A percentile compares a stretch with the other conserved stretches of the same genome.
phyloP scores from a whole-genome alignment of 2,113 vertebrate genomes.

The Alligator mississippiensis region DNA sequence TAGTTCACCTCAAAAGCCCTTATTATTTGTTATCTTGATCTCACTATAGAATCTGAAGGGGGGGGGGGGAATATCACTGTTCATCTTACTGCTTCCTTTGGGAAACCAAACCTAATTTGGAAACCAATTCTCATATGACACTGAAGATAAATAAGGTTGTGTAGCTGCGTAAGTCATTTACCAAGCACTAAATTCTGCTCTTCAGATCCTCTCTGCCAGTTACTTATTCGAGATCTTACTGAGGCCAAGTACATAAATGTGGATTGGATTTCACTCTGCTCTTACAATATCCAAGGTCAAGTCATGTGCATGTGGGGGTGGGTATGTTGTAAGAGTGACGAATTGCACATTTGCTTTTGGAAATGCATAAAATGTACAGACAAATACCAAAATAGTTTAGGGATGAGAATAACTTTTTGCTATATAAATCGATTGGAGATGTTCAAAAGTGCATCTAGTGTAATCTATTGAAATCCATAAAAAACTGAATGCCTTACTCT shows the following conservation, averaged over 20 bases:
- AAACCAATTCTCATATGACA: neutral
- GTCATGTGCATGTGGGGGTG: neutral
- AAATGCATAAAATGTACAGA: neutral
- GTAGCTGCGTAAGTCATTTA: neutral
- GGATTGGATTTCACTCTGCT: neutral
- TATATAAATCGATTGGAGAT: neutral
- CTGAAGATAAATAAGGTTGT: neutral
- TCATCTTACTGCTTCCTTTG: constrained; percentile 27
- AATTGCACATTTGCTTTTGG: neutral
- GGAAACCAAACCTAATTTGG: neutral
- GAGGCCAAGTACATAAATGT: neutral
- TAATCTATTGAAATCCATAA: no score
- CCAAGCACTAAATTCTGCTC: neutral
- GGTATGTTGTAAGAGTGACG: neutral
- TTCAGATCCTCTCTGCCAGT: neutral
- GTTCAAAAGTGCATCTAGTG: neutral
- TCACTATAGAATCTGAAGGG: neutral
- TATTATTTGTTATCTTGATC: neutral
- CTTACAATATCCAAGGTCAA: neutral
- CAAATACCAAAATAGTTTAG: neutral
- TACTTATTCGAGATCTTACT: neutral
- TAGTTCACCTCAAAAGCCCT: neutral
- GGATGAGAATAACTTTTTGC: neutral
- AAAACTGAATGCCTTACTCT: no score
- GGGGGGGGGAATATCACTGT: neutral